Evolutionary conservation across 2,888 invertebrate species (phyloP).

Genomic region (Dolomedes plantarius): DNA sequence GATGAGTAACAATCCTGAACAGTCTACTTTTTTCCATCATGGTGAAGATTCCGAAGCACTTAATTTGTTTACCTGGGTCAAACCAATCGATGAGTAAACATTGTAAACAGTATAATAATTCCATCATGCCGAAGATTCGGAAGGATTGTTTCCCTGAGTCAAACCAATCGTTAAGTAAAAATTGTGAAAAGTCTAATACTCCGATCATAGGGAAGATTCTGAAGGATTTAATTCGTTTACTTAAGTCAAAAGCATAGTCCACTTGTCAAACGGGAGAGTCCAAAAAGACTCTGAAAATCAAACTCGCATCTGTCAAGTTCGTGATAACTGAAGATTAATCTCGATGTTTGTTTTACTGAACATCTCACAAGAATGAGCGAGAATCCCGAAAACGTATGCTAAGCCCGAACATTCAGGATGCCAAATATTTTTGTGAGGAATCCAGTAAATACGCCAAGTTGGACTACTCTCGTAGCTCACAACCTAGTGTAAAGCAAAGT

Average conservation of each 20-base stretch:
- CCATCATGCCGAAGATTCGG: too few species aligned
- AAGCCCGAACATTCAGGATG: background rate
- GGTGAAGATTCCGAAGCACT: too few species aligned
- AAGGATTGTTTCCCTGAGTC: too few species aligned
- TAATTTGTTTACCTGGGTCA: too few species aligned
- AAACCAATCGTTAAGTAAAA: constrained; percentile 6
- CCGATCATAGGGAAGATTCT: constrained; percentile 67
- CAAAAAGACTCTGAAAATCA: constrained; percentile 55
- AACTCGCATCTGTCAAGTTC: constrained; percentile 50
- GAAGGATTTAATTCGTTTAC: constrained; percentile 48
- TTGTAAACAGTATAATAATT: too few species aligned
- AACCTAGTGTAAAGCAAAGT: background rate
- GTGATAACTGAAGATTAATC: constrained; percentile 70
- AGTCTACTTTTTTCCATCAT: too few species aligned
- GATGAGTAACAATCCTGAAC: too few species aligned
- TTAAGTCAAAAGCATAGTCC: background rate
- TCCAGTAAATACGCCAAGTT: constrained; percentile 11
- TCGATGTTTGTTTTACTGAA: constrained; percentile 51
- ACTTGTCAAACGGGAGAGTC: constrained; percentile 9
- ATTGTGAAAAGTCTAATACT: constrained; percentile 22
- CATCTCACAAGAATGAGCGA: constrained; percentile 38
- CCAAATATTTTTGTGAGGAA: constrained; percentile 8
- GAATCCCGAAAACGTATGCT: constrained; percentile 48
- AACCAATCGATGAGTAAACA: too few species aligned
- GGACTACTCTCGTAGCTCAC: constrained; percentile 28